phyloP scores from a whole-genome alignment of 2,113 vertebrate genomes.

The Condylura cristata region DNA sequence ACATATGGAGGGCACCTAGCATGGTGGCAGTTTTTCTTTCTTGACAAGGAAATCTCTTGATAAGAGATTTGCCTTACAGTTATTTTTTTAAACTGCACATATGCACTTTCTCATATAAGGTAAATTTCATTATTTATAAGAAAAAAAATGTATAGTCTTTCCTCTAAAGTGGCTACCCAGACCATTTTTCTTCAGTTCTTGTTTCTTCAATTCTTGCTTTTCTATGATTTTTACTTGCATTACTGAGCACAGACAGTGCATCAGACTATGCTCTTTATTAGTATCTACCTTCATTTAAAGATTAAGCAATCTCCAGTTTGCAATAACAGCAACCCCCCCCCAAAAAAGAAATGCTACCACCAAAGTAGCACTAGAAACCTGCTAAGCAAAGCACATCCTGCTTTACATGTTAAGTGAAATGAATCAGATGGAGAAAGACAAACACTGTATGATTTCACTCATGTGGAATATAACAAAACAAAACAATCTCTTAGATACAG shows the following conservation, averaged over 20 bases:
- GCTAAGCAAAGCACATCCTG: no score
- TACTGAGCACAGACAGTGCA: not conserved
- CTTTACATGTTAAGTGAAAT: no score
- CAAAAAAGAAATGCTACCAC: no score
- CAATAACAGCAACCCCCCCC: no score
- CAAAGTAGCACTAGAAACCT: no score
- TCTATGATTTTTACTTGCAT: not conserved
- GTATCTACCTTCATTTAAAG: not conserved
- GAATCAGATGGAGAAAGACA: no score
- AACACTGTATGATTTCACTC: no score
- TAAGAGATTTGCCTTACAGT: not conserved
- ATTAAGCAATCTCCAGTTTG: not conserved
- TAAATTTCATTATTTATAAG: not conserved
- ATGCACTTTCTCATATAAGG: not conserved
- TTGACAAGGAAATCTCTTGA: not conserved
- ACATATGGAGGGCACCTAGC: not conserved
- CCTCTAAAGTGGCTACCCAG: not conserved
- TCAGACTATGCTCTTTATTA: not conserved
- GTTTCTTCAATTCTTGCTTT: not conserved
- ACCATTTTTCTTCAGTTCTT: not conserved
- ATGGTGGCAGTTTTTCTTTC: not conserved
- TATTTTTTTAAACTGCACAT: not conserved
- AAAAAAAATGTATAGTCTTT: not conserved
- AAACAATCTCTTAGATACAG: no score
- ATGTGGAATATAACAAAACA: no score